These are phyloP conservation scores for Pinna nobilis DNA, from an alignment of 1,140 invertebrate species.

Conservation along the genomic window DNA sequence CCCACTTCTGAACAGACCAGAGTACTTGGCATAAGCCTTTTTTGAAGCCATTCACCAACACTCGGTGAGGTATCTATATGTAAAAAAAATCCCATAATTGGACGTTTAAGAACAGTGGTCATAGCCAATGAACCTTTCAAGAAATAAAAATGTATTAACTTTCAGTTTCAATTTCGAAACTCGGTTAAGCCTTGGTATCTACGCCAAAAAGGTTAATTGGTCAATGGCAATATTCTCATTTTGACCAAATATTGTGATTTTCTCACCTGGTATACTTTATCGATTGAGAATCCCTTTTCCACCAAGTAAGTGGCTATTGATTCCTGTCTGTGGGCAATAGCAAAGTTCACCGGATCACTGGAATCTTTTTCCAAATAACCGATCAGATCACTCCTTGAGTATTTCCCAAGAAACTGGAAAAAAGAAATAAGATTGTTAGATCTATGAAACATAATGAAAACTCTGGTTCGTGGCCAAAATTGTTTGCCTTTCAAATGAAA, in stretches of 20 bases:
- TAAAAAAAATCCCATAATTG: neutral
- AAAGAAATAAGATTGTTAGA: neutral
- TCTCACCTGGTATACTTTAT: slow-evolving; percentile 47
- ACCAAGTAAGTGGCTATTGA: slow-evolving; percentile 55
- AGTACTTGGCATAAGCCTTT: too few relatives aligned
- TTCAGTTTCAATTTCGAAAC: neutral
- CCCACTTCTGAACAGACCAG: too few relatives aligned
- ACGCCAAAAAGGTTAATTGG: neutral
- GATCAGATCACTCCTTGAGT: too few relatives aligned
- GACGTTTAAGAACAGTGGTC: neutral
- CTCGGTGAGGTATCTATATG: too few relatives aligned
- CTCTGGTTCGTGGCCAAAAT: neutral
- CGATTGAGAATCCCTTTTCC: slow-evolving; percentile 49
- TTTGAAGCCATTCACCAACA: too few relatives aligned
- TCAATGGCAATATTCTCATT: too few relatives aligned
- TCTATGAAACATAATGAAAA: neutral
- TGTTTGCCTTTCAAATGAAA: neutral
- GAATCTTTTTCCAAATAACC: too few relatives aligned
- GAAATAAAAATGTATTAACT: neutral
- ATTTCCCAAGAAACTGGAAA: neutral
- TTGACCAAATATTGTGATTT: too few relatives aligned
- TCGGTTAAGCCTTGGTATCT: neutral
- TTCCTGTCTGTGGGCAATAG: slow-evolving; percentile 47
- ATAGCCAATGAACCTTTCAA: neutral
- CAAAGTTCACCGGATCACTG: slow-evolving; percentile 51